phyloP scores from a whole-genome alignment of 1,140 invertebrate genomes.

The Halictus rubicundus region DNA sequence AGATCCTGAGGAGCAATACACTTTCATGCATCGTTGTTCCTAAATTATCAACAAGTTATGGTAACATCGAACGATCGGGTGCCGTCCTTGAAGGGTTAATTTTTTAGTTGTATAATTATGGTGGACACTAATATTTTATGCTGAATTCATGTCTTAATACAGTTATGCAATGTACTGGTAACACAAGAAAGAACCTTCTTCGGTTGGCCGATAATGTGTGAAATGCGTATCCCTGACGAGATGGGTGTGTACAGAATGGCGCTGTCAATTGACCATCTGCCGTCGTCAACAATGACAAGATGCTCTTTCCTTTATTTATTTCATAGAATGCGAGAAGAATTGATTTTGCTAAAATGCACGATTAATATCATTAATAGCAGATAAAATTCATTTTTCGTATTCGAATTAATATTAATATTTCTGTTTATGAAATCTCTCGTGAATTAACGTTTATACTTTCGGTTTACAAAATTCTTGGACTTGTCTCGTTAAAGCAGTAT shows the following conservation, averaged over 20 bases:
- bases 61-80: no score
- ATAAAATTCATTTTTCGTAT: no score
- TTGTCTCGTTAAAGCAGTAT: neutral
- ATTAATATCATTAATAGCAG: neutral
- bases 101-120: neutral
- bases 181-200: neutral
- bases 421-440: no score
- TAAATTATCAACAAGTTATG: no score
- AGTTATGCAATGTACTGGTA: neutral
- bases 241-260: neutral
- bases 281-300: neutral
- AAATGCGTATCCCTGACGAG: neutral
- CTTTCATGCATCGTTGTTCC: no score
- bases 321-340: neutral
- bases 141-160: neutral
- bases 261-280: neutral
- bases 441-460: neutral
- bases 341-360: neutral
- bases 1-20: no score
- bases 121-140: neutral
- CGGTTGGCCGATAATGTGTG: neutral
- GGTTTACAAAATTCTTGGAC: neutral
- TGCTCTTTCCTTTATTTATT: neutral
- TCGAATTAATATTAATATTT: no score
- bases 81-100: no score